phyloP scores from a whole-genome alignment of 2,888 invertebrate species.

The Petrolisthes manimaculis region DNA sequence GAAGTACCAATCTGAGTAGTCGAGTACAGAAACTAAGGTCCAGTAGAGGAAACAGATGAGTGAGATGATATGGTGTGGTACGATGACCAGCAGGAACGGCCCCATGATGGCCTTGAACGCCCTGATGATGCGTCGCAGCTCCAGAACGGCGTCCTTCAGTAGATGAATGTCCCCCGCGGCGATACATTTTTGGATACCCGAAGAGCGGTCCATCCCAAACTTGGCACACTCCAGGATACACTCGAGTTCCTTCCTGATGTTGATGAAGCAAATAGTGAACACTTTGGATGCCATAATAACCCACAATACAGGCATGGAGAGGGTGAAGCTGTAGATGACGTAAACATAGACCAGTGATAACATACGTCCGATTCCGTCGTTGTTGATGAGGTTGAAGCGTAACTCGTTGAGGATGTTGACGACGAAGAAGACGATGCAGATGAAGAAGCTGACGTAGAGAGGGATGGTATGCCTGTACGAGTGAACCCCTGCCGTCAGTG shows the following conservation, averaged over 20 bases:
- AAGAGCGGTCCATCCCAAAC: constrained; percentile 37
- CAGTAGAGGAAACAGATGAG: constrained; percentile 66
- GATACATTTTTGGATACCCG: constrained; percentile 57
- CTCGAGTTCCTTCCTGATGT: constrained; percentile 58
- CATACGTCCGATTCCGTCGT: constrained; percentile 63
- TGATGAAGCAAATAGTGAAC: constrained; percentile 51
- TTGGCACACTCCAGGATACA: constrained; percentile 57
- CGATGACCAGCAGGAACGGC: constrained; percentile 63
- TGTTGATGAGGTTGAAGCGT: constrained; percentile 61
- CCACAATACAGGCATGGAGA: constrained; percentile 64
- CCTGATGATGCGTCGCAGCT: constrained; percentile 53
- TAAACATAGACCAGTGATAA: constrained; percentile 64
- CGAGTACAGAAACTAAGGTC: constrained; percentile 63
- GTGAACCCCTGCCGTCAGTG: constrained; percentile 56
- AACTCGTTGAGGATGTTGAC: constrained; percentile 64
- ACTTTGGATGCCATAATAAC: constrained; percentile 65
- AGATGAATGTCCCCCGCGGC: constrained; percentile 58
- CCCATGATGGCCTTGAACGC: constrained; percentile 63
- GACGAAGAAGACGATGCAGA: constrained; percentile 59
- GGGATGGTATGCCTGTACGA: constrained; percentile 52
- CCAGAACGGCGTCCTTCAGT: constrained; percentile 63
- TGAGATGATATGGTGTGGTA: constrained; percentile 65
- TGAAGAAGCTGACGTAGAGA: constrained; percentile 53
- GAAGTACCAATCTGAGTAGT: constrained; percentile 65
- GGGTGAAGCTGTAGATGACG: constrained; percentile 65